Evolutionary conservation across 2,113 vertebrate species (phyloP).

Genomic region (Tenebrosternarchus preto): DNA sequence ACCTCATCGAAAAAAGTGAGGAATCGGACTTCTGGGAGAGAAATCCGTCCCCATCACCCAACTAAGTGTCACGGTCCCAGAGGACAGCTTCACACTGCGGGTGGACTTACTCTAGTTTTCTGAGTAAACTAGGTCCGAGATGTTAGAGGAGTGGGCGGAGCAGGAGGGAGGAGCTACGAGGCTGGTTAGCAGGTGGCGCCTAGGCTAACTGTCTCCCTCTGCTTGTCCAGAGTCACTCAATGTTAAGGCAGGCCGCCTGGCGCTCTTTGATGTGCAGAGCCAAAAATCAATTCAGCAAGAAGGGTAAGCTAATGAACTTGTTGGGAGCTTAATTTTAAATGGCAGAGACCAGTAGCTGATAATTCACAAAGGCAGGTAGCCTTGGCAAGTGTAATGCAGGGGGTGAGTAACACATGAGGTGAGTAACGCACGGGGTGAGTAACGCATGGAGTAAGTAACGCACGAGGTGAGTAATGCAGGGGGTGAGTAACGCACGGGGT

Average conservation of each 20-base stretch:
- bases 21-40: no score
- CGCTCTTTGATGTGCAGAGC: conserved; percentile 69
- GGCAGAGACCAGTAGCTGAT: conserved; percentile 58
- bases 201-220: conserved; percentile 38
- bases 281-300: conserved; percentile 74
- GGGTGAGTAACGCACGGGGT: no score
- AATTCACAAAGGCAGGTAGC: conserved; percentile 61
- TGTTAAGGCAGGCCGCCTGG: conserved; percentile 54
- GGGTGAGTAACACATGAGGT: conserved; percentile 39
- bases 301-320: conserved; percentile 70
- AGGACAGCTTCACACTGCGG: not conserved
- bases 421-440: conserved; percentile 32
- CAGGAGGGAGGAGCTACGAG: not conserved
- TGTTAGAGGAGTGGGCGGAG: not conserved
- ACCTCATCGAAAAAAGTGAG: no score
- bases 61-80: not conserved
- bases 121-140: not conserved
- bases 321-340: conserved; percentile 69
- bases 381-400: conserved; percentile 22
- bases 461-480: no score
- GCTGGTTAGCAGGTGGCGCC: conserved; percentile 7
- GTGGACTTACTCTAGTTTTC: not conserved
- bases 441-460: no score
- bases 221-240: conserved; percentile 42
- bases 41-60: no score